phyloP scores from a whole-genome alignment of 23 tunicate genomes.

The Pegea sp. region DNA sequence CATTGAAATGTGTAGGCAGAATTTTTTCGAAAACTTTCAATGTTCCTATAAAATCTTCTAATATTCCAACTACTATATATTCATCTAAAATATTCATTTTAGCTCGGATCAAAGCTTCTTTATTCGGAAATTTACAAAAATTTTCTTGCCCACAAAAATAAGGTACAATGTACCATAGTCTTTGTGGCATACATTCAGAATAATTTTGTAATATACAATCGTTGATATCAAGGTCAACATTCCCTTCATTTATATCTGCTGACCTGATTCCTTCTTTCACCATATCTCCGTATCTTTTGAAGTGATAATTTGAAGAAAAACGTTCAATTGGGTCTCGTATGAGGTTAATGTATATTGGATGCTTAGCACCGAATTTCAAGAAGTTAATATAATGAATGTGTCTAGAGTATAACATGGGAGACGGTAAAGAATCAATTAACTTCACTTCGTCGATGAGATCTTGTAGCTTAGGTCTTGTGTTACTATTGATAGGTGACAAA shows the following conservation, averaged over 20 bases:
- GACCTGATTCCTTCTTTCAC: not conserved
- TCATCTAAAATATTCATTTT: constrained; percentile 9
- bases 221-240: constrained; percentile 13
- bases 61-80: constrained; percentile 18
- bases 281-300: constrained; percentile 45
- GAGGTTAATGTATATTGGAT: constrained; percentile 69
- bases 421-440: constrained; percentile 11
- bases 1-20: constrained; percentile 12
- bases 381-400: constrained; percentile 69
- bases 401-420: constrained; percentile 61
- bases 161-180: constrained; percentile 31
- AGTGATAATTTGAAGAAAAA: constrained; percentile 71
- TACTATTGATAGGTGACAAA: constrained; percentile 25
- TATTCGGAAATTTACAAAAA: constrained; percentile 8
- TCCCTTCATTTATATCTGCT: not conserved
- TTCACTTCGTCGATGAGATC: constrained; percentile 17
- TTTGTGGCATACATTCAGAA: constrained; percentile 4
- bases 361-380: constrained; percentile 29
- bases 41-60: constrained; percentile 22
- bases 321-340: constrained; percentile 93
- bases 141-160: constrained; percentile 37
- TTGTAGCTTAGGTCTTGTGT: constrained; percentile 12
- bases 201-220: constrained; percentile 14
- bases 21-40: constrained; percentile 17
- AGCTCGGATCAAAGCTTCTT: constrained; percentile 11